Conservation (phyloP, 2,113 vertebrate genomes). For the Pelvicachromis taeniatus region DNA sequence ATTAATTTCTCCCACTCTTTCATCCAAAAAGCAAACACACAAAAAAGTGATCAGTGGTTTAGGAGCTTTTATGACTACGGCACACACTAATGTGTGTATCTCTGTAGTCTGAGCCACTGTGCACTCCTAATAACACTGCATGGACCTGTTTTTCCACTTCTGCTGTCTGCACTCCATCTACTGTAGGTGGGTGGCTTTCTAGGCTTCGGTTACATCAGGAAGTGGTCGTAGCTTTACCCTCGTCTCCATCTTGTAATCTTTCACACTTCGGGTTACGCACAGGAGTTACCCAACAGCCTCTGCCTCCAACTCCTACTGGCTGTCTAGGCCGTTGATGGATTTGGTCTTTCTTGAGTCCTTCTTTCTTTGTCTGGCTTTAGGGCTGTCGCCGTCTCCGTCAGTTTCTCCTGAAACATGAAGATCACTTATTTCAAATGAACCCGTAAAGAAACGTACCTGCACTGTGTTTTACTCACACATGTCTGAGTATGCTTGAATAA, state of each 20-base stretch:
- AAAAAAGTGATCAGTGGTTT: slow-evolving; percentile 15
- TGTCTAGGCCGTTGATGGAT: slow-evolving; percentile 62
- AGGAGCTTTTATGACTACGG: slow-evolving; percentile 15
- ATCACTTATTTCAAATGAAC: neutral
- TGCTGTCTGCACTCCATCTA: neutral
- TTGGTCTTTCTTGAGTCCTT: slow-evolving; percentile 30
- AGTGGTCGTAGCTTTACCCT: slow-evolving; percentile 2
- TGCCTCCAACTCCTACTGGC: slow-evolving; percentile 42
- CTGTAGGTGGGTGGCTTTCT: neutral
- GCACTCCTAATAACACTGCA: slow-evolving; percentile 32
- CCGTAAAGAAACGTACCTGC: neutral
- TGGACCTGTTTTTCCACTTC: slow-evolving; percentile 22
- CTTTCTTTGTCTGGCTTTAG: slow-evolving; percentile 37
- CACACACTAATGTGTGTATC: neutral
- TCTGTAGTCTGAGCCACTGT: slow-evolving; percentile 8
- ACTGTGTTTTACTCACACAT: neutral
- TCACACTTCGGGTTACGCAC: slow-evolving; percentile 1
- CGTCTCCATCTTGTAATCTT: slow-evolving; percentile 2
- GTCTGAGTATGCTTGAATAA: neutral
- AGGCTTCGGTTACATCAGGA: slow-evolving; percentile 19
- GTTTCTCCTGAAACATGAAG: slow-evolving; percentile 40
- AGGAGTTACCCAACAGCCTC: slow-evolving; percentile 1
- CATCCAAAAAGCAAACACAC: neutral
- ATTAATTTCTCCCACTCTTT: neutral
- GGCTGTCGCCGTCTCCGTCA: slow-evolving; percentile 8